Base-by-base conservation (phyloP, 2,113 vertebrate genomes). In the Typhlomys cinereus region DNA sequence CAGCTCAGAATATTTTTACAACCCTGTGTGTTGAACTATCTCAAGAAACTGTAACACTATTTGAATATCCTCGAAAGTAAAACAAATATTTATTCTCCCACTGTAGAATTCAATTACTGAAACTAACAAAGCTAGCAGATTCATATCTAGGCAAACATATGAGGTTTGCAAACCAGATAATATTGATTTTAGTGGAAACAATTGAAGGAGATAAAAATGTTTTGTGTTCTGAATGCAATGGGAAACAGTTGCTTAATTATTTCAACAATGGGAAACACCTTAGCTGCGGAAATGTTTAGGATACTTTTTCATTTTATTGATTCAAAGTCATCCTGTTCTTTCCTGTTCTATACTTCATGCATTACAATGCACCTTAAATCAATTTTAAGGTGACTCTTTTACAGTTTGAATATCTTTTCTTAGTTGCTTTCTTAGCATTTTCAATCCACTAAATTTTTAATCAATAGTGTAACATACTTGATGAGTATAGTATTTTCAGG, bases 61-160 rank as follows among this genome's bases (percentile, higher is more conserved):
- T 80, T 61, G 78, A 70, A 52, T 75, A 84, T 59, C 13, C 71
- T 87, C 15, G 25, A 71, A 90, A 21, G 67, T 25, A 85, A 92
- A 89, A 62, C 31, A 93, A 94, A 85, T 89, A 91, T 84, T 79
- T 80, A 92, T 36, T 39, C 36, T 95, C 20, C 44, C 2, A 83
- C 57, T 41, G 17, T 59, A 79, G 12, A 75, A 18, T 29, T 15
- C 39, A 86, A 54, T n/a, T 74, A 50, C 2, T 92, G 31, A 81
- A 95, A 70, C 46, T 88, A 87, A 14, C 3, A 34, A 86, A 85
- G 23, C 70, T 85, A 85, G 39, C 57, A 61, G 31, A 89, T 75
- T 88, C 71, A 71, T 46, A 76, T 76, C 54, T 62, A 23, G 17
- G 20, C 44, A 85, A 88, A 73, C 64, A 88, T 27, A 48, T 5